Conservation (phyloP, 2,888 invertebrate species). For the Cyaniris semiargus region DNA sequence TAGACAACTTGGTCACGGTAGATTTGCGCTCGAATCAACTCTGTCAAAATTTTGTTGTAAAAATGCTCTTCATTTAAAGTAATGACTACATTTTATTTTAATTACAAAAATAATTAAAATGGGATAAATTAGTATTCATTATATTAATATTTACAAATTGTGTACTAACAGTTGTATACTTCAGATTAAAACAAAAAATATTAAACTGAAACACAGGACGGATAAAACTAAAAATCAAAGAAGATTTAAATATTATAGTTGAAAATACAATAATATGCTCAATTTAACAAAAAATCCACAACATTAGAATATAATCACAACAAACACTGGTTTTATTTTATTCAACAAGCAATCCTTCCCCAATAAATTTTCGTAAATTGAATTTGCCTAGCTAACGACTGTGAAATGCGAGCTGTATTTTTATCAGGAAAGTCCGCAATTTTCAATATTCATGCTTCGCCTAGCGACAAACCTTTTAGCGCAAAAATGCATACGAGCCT, state of each 20-base stretch:
- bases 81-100: no score
- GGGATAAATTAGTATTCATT: no score
- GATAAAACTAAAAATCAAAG: no score
- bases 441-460: constrained; percentile 3
- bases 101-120: no score
- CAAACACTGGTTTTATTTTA: background rate
- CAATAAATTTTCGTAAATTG: background rate
- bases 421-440: constrained; percentile 17
- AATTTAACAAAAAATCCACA: background rate
- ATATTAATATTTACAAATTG: no score
- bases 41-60: background rate
- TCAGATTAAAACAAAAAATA: no score
- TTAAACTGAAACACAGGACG: no score
- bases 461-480: constrained; percentile 20
- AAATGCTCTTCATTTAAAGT: no score
- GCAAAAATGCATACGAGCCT: constrained; percentile 1
- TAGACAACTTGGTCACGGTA: background rate
- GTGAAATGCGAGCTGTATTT: constrained; percentile 14
- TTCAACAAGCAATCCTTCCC: background rate
- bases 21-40: no score
- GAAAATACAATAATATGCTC: background rate
- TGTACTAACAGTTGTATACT: no score
- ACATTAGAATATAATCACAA: background rate
- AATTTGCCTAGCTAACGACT: constrained; percentile 15
- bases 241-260: no score